Conservation (phyloP, 2,888 invertebrate genomes). For the Uropetala carovei region DNA sequence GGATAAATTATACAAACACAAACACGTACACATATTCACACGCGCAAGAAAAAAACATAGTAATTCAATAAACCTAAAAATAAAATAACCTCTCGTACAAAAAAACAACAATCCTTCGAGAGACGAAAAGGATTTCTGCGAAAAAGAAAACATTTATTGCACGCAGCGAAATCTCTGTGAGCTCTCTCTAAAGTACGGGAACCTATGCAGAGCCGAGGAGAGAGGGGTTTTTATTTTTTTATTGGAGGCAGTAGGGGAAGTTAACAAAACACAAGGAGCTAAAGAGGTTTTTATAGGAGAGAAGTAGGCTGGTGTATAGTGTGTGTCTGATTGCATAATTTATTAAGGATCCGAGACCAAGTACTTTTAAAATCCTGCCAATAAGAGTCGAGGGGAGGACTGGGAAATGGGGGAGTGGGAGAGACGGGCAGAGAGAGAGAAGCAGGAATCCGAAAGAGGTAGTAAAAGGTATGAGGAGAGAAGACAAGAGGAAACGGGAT, state of each 20-base stretch:
- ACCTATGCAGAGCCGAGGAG: not conserved
- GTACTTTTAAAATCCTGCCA: not conserved
- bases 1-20: no score
- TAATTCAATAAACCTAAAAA: no score
- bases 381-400: not conserved
- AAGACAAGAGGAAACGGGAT: not conserved
- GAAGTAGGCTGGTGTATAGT: not conserved
- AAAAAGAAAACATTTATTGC: no score
- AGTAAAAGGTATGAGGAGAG: not conserved
- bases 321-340: not conserved
- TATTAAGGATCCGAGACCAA: not conserved
- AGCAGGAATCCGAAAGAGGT: not conserved
- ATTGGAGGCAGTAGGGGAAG: not conserved
- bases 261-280: not conserved
- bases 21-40: no score
- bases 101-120: no score
- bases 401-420: not conserved
- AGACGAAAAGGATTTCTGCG: no score
- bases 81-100: no score
- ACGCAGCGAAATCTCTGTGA: no score
- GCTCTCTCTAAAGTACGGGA: no score
- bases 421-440: not conserved
- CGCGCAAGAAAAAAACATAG: no score
- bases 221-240: not conserved
- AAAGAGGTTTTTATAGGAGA: not conserved